Evolutionary conservation across 92 coral and sea anemone genomes (phyloP).

Genomic region (Porites evermanni): DNA sequence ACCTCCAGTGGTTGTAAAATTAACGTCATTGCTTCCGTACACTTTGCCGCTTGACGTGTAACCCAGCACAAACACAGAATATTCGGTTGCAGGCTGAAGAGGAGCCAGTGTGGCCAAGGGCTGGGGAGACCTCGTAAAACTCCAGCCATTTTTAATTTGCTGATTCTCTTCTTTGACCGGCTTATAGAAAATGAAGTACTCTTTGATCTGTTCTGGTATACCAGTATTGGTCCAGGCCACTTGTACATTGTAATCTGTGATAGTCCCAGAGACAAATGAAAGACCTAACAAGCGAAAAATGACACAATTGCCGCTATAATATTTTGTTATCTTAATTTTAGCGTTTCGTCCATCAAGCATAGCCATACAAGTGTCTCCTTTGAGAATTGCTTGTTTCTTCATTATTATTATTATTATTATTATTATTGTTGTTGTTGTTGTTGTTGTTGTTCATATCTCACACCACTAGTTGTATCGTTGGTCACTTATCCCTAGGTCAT

Average conservation of each 20-base stretch:
- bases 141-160: neutral
- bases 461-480: too few species aligned
- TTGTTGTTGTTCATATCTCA: too few species aligned
- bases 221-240: neutral
- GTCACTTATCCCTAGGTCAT: too few species aligned
- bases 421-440: too few species aligned
- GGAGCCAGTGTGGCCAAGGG: neutral
- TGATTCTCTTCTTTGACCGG: neutral
- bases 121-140: neutral
- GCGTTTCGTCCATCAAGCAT: neutral
- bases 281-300: neutral
- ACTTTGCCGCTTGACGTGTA: conserved; percentile 15
- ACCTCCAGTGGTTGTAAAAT: neutral
- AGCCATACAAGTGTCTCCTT: too few species aligned
- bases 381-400: too few species aligned
- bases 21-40: conserved; percentile 3
- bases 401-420: too few species aligned
- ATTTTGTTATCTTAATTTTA: neutral
- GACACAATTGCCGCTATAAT: neutral
- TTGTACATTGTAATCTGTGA: neutral
- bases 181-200: conserved; percentile 16
- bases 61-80: conserved; percentile 3
- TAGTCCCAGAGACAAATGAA: neutral
- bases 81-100: neutral
- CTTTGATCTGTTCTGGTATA: neutral